Conservation (phyloP, 2,888 invertebrate species). For the Diadegma fenestrale region DNA sequence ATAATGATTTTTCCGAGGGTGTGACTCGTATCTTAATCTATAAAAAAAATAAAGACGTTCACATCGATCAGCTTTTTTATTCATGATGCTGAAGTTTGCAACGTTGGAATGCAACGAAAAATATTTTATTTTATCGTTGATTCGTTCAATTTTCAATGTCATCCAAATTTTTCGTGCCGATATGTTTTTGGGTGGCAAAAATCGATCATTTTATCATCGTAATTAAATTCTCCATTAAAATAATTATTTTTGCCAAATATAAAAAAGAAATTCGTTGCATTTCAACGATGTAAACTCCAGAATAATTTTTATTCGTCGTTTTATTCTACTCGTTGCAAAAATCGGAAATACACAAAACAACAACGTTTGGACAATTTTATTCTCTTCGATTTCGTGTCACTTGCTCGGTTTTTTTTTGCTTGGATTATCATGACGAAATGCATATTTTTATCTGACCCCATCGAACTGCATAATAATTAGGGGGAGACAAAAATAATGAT, state of each 20-base stretch:
- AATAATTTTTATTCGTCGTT: neutral
- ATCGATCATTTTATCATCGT: too few relatives aligned
- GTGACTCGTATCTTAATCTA: slow-evolving; percentile 5
- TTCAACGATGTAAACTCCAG: too few relatives aligned
- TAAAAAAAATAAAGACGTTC: neutral
- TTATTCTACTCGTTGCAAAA: neutral
- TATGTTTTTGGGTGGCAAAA: too few relatives aligned
- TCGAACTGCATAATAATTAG: slow-evolving; percentile 5
- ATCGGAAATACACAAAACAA: neutral
- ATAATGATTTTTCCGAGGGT: slow-evolving; percentile 37
- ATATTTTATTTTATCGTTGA: too few relatives aligned
- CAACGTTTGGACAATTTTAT: neutral
- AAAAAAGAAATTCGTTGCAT: too few relatives aligned
- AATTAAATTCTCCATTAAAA: too few relatives aligned
- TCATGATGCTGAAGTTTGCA: too few relatives aligned
- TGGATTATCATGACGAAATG: neutral
- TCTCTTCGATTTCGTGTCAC: neutral
- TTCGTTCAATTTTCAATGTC: too few relatives aligned
- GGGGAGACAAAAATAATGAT: neutral
- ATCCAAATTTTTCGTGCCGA: too few relatives aligned
- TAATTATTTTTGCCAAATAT: too few relatives aligned
- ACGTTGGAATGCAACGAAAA: too few relatives aligned
- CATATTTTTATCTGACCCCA: slow-evolving; percentile 14
- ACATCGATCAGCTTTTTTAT: neutral
- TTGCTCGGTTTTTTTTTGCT: neutral